A percentile compares a stretch with the other conserved stretches of the same genome.
These are phyloP conservation scores for Fulica atra DNA, from an alignment of 2,113 vertebrate species.

Conservation along the genomic window DNA sequence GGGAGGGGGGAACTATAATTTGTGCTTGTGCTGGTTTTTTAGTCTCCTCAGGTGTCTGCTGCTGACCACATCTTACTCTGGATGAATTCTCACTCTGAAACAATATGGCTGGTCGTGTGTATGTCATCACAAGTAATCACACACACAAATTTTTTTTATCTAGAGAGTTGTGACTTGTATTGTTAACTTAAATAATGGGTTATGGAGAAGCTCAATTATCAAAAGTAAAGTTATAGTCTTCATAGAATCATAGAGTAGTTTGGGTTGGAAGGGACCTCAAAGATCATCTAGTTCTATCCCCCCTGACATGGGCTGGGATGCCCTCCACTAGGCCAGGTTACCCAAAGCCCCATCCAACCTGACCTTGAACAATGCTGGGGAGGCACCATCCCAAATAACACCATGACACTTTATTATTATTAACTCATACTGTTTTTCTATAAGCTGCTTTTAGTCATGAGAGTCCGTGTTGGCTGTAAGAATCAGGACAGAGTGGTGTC, in stretches of 20 bases:
- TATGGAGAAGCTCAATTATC: background rate
- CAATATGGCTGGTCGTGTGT: background rate
- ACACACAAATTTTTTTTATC: background rate
- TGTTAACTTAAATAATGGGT: background rate
- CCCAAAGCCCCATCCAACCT: too few species aligned
- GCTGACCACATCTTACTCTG: background rate
- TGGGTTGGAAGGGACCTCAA: too few species aligned
- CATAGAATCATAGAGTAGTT: too few species aligned
- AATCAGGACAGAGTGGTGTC: background rate
- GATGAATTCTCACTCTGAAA: background rate
- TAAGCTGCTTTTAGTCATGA: background rate
- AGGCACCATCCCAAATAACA: background rate
- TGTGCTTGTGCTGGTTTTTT: background rate
- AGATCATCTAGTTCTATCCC: too few species aligned
- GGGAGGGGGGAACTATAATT: accelerated
- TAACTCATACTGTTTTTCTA: background rate
- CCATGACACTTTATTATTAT: background rate
- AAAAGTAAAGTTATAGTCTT: slow-evolving; percentile 5
- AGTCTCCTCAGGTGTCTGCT: background rate
- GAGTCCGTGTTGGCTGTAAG: background rate
- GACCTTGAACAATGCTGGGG: too few species aligned
- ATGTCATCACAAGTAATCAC: background rate
- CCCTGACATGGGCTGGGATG: too few species aligned
- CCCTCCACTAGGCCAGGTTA: too few species aligned
- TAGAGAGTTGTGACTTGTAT: background rate